Evolutionary conservation across 1,140 invertebrate species (phyloP).

Genomic region (Drosophila bipectinata): DNA sequence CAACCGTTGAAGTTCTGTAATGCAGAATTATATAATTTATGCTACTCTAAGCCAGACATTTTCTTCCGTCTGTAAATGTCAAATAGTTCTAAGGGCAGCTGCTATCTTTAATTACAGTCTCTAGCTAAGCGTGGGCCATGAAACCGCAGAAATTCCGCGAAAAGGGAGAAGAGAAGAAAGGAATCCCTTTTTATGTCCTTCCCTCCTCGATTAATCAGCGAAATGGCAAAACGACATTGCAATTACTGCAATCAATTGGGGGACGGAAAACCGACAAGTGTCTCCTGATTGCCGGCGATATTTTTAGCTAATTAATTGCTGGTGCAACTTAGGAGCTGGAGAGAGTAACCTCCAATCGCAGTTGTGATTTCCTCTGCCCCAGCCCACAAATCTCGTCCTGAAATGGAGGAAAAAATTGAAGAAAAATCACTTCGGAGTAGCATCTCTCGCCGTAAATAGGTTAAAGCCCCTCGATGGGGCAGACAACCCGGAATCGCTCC

Average conservation of each 20-base stretch:
- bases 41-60: neutral
- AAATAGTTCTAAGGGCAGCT: neutral
- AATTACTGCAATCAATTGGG: constrained; percentile 39
- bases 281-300: constrained; percentile 47
- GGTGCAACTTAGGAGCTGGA: constrained; percentile 6
- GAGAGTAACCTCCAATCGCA: constrained; percentile 13
- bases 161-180: neutral
- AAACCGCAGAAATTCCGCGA: constrained; percentile 34
- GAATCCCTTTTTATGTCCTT: neutral
- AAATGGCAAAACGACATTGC: constrained; percentile 23
- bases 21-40: neutral
- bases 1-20: constrained; percentile 2
- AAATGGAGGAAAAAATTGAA: neutral
- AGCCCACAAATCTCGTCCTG: neutral
- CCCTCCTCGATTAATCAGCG: constrained; percentile 4
- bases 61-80: neutral
- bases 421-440: constrained; percentile 9
- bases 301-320: constrained; percentile 52
- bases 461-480: constrained; percentile 30
- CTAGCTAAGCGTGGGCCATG: constrained; percentile 3
- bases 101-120: neutral
- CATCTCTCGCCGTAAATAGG: constrained; percentile 45
- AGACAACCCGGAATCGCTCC: constrained; percentile 30
- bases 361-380: constrained; percentile 6
- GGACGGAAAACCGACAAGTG: constrained; percentile 41